Percentiles rank a stretch among this genome's conserved stretches.
phyloP scores from a whole-genome alignment of 2,888 invertebrate genomes.

The Nudaria mundana region DNA sequence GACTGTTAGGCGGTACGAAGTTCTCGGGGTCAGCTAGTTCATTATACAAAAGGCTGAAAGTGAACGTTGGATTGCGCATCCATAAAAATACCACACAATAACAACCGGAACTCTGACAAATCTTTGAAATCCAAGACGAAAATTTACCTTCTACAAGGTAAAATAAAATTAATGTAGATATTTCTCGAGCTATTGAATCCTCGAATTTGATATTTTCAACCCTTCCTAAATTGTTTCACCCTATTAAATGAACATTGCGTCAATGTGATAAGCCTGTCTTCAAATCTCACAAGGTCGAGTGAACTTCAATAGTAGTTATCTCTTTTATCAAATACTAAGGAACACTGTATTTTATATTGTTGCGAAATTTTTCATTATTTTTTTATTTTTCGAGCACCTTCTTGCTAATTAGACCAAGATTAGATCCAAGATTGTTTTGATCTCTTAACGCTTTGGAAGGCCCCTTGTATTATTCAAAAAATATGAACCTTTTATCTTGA shows the following conservation, averaged over 20 bases:
- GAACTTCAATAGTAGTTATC: background rate
- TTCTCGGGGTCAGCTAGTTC: too few species aligned
- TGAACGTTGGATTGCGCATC: too few species aligned
- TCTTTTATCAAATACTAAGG: conserved; percentile 1
- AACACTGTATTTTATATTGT: background rate
- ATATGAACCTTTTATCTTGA: background rate
- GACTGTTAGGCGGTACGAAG: too few species aligned
- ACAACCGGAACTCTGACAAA: too few species aligned
- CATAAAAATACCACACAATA: too few species aligned
- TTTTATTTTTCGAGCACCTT: conserved; percentile 1
- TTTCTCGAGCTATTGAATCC: background rate
- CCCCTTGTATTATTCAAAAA: background rate
- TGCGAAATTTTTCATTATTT: conserved; percentile 6
- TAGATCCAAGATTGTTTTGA: background rate
- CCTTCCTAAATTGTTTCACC: background rate
- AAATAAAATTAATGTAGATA: too few species aligned
- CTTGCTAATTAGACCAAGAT: background rate
- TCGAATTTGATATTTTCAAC: background rate
- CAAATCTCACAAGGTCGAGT: background rate
- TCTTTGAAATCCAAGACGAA: too few species aligned
- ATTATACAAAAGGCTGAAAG: too few species aligned
- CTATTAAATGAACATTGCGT: background rate
- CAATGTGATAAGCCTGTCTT: background rate
- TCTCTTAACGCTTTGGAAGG: background rate
- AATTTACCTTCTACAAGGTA: too few species aligned